Conservation (phyloP, 2,888 invertebrate species). For the Salpingus planirostris region DNA sequence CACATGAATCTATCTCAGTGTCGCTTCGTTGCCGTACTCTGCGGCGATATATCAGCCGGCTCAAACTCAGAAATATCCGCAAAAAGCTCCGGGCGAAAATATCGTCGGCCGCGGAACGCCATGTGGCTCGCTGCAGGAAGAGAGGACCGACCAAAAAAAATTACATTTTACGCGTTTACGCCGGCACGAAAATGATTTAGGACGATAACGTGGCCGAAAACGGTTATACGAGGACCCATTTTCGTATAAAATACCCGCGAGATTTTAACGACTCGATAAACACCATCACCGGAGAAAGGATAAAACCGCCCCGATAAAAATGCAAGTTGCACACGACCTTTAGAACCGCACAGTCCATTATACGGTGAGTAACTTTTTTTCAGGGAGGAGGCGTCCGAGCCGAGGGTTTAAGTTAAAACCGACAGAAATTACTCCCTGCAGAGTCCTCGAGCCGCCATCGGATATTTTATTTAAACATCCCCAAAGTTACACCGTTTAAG, state of each 20-base stretch:
- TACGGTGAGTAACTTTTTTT: not conserved
- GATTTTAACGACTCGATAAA: conserved; percentile 13
- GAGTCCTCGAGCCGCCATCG: no score
- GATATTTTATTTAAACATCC: no score
- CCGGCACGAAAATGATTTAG: conserved; percentile 14
- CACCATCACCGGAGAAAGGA: no score
- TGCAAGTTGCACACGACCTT: no score
- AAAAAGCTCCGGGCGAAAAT: conserved; percentile 24
- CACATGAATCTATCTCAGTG: conserved; percentile 37
- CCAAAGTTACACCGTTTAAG: no score
- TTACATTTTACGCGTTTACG: conserved; percentile 11
- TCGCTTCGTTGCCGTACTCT: conserved; percentile 28
- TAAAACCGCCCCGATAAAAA: no score
- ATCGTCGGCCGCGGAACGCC: conserved; percentile 11
- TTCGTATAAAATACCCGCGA: not conserved
- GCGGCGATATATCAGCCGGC: conserved; percentile 33
- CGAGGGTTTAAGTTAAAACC: no score
- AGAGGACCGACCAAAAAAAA: conserved; percentile 7
- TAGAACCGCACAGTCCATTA: not conserved
- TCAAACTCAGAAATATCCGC: conserved; percentile 33
- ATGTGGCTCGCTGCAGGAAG: conserved; percentile 6
- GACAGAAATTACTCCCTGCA: no score
- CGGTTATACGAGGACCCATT: conserved; percentile 4
- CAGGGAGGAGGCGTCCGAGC: conserved; percentile 4
- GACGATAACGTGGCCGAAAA: conserved; percentile 13